A percentile compares a stretch with the other conserved stretches of the same genome.
Evolutionary conservation across 2,797 vertebrate genomes (phyloP).

Genomic region (Pteronotus mesoamericanus): DNA sequence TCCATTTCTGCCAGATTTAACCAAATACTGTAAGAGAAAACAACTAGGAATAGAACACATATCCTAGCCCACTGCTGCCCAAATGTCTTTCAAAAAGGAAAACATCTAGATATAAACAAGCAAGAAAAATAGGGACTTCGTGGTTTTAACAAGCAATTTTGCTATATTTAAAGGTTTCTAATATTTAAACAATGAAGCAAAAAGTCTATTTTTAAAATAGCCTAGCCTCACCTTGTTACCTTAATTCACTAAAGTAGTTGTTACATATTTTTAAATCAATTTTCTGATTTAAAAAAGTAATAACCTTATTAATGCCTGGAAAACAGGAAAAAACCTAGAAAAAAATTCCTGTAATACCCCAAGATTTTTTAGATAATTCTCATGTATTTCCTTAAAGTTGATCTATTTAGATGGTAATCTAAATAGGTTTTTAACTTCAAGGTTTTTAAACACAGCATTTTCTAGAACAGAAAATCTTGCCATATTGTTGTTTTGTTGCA

Average conservation of each 20-base stretch:
- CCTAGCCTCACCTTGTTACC: background rate
- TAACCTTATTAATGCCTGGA: background rate
- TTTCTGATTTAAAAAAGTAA: background rate
- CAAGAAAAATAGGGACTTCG: background rate
- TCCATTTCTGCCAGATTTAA: background rate
- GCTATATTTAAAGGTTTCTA: slow-evolving; percentile 17
- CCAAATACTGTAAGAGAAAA: background rate
- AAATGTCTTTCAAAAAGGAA: slow-evolving; percentile 5
- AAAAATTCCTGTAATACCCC: background rate
- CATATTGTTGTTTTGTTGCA: slow-evolving; percentile 47
- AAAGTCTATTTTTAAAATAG: slow-evolving; percentile 30
- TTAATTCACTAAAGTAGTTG: background rate
- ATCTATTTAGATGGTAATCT: background rate
- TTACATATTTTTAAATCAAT: background rate
- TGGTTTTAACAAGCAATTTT: background rate
- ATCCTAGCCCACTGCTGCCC: background rate
- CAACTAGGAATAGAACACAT: background rate
- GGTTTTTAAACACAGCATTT: background rate
- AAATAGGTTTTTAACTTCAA: background rate
- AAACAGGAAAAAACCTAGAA: background rate
- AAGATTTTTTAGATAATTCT: background rate
- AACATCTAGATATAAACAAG: background rate
- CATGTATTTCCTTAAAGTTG: background rate
- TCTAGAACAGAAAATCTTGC: background rate
- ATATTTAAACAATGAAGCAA: slow-evolving; percentile 49